phyloP scores from a whole-genome alignment of 2,888 invertebrate species.

The Sphaerophoria rueppellii region DNA sequence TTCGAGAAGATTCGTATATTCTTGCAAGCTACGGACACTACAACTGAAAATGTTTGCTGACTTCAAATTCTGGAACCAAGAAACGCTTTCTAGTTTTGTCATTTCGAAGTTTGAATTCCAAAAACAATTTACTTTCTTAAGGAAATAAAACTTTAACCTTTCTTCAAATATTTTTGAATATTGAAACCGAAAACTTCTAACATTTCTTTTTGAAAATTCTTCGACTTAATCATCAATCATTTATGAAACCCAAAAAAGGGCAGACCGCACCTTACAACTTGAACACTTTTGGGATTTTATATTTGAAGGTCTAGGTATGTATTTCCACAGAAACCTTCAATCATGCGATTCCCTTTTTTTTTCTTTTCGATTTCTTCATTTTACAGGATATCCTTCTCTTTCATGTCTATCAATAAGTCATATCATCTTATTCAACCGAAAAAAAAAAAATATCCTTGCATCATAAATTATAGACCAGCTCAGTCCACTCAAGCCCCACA shows the following conservation, averaged over 20 bases:
- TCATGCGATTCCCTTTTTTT: neutral
- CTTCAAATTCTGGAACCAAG: no score
- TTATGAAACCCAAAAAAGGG: neutral
- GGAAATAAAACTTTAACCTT: no score
- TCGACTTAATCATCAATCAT: neutral
- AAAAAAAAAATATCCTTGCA: neutral
- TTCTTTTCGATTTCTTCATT: neutral
- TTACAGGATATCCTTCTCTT: neutral
- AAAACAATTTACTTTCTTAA: no score
- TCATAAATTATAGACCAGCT: slow-evolving; percentile 16
- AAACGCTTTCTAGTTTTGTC: no score
- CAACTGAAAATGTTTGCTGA: no score
- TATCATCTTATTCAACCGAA: neutral
- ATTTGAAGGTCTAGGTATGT: neutral
- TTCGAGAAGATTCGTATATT: no score
- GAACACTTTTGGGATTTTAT: neutral
- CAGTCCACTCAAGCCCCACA: neutral
- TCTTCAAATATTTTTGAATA: no score
- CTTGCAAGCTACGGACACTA: no score
- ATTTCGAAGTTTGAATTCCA: no score
- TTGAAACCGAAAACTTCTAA: no score
- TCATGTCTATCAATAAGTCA: slow-evolving; percentile 11
- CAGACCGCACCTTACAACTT: neutral
- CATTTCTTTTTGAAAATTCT: no score
- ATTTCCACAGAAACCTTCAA: neutral